Conservation (phyloP, 2,888 invertebrate species). For the Melanotus villosus region DNA sequence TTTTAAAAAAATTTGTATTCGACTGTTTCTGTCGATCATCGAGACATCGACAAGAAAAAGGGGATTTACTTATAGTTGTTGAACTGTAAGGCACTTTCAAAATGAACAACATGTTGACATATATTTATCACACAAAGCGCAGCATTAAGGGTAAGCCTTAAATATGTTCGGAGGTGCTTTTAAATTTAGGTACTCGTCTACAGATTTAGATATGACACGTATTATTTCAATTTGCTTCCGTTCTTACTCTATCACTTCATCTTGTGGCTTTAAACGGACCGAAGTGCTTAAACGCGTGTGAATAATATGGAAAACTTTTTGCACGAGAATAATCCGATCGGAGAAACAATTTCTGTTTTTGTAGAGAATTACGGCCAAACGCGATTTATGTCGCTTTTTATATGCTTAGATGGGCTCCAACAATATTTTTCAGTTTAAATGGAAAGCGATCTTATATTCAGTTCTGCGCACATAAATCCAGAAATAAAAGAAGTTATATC, state of each 20-base stretch:
- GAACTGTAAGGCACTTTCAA: constrained; percentile 30
- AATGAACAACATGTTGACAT: constrained; percentile 54
- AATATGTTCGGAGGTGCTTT: constrained; percentile 51
- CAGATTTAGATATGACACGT: constrained; percentile 53
- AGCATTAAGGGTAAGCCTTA: constrained; percentile 53
- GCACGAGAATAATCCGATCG: constrained; percentile 4
- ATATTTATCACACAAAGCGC: constrained; percentile 53
- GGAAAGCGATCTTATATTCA: constrained; percentile 52
- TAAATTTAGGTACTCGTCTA: constrained; percentile 53
- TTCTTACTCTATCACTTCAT: constrained; percentile 49
- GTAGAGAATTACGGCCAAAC: constrained; percentile 22
- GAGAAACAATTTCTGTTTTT: constrained; percentile 29
- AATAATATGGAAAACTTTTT: not conserved
- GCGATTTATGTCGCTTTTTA: constrained; percentile 14
- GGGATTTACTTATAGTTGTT: constrained; percentile 21
- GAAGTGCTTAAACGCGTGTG: constrained; percentile 9
- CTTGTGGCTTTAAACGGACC: constrained; percentile 32
- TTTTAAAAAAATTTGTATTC: too few relatives aligned
- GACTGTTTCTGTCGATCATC: too few relatives aligned
- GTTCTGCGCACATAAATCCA: constrained; percentile 57
- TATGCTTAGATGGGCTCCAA: constrained; percentile 1
- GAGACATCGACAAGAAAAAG: too few relatives aligned
- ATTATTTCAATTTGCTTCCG: constrained; percentile 51
- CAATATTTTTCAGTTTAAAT: constrained; percentile 51
- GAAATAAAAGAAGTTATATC: constrained; percentile 62